Evolutionary conservation across 2,888 invertebrate genomes (phyloP).

Genomic region (Ectemnius lituratus): DNA sequence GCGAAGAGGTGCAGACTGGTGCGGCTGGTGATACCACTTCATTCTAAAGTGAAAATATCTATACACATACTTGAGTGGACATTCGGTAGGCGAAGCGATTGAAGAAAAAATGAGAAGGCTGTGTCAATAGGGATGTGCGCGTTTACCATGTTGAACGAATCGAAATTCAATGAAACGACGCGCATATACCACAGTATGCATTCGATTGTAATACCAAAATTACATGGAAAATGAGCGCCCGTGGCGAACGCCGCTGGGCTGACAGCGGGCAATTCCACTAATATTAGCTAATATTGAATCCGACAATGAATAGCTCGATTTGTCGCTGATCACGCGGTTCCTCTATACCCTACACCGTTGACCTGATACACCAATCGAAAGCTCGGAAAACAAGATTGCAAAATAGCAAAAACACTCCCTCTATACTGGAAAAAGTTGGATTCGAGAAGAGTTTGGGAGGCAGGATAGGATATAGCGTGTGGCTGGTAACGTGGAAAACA

Average conservation of each 20-base stretch:
- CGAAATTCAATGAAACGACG: neutral
- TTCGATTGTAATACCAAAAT: slow-evolving; percentile 26
- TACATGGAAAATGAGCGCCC: slow-evolving; percentile 26
- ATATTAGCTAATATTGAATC: slow-evolving; percentile 25
- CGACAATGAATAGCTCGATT: slow-evolving; percentile 19
- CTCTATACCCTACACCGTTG: neutral
- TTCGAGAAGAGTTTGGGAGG: neutral
- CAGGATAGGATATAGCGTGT: neutral
- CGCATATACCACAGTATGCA: slow-evolving; percentile 21
- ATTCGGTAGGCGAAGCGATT: neutral
- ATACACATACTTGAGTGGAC: no score
- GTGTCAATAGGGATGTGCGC: neutral
- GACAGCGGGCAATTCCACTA: slow-evolving; percentile 2
- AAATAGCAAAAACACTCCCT: neutral
- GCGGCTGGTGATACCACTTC: no score
- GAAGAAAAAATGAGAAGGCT: neutral
- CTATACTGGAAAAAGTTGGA: neutral
- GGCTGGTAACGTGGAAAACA: slow-evolving; percentile 25
- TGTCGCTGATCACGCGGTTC: slow-evolving; percentile 15
- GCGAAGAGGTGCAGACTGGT: no score
- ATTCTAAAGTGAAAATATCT: no score
- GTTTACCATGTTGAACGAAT: neutral
- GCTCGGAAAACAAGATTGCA: no score
- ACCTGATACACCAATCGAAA: no score
- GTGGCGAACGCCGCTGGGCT: neutral